A percentile compares a stretch with the other conserved stretches of the same genome.
phyloP scores from a whole-genome alignment of 2,888 invertebrate genomes.

The Erannis defoliaria region DNA sequence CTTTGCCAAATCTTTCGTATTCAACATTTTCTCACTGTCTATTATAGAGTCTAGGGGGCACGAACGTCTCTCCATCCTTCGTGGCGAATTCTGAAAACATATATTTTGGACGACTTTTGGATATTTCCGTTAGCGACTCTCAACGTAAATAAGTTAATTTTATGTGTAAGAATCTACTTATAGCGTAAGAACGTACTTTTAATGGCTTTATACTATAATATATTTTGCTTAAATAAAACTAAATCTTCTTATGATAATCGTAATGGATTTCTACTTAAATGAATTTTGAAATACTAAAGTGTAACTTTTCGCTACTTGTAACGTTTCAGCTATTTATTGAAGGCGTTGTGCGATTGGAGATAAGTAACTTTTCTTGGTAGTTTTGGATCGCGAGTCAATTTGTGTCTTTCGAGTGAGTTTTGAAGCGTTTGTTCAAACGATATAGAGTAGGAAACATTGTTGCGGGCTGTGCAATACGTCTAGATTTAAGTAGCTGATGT shows the following conservation, averaged over 20 bases:
- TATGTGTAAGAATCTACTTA: slow-evolving; percentile 61
- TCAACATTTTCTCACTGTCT: slow-evolving; percentile 49
- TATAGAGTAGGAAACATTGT: slow-evolving; percentile 70
- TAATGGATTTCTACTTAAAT: slow-evolving; percentile 59
- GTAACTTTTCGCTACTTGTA: slow-evolving; percentile 57
- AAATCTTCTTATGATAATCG: slow-evolving; percentile 69
- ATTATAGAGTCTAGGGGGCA: slow-evolving; percentile 46
- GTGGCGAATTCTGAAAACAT: slow-evolving; percentile 67
- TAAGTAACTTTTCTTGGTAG: slow-evolving; percentile 51
- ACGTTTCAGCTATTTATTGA: slow-evolving; percentile 56
- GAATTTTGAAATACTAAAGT: slow-evolving; percentile 46
- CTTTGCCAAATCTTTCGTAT: slow-evolving; percentile 66
- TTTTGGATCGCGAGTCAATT: slow-evolving; percentile 72
- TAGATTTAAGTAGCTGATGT: slow-evolving; percentile 73
- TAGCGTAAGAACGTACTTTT: slow-evolving; percentile 60
- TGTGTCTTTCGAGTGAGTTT: slow-evolving; percentile 67
- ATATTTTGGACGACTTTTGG: slow-evolving; percentile 81
- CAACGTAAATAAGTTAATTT: slow-evolving; percentile 63
- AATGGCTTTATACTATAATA: slow-evolving; percentile 66
- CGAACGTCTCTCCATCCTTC: slow-evolving; percentile 58
- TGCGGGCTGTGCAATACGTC: slow-evolving; percentile 80
- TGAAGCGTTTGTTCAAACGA: slow-evolving; percentile 62
- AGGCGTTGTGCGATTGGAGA: slow-evolving; percentile 49
- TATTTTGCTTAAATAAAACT: slow-evolving; percentile 65
- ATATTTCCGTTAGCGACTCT: slow-evolving; percentile 77